Evolutionary conservation across 1,140 invertebrate species (phyloP), one percentile per base, ranked within the genome.

Genomic region (Eurosta solidaginis): DNA sequence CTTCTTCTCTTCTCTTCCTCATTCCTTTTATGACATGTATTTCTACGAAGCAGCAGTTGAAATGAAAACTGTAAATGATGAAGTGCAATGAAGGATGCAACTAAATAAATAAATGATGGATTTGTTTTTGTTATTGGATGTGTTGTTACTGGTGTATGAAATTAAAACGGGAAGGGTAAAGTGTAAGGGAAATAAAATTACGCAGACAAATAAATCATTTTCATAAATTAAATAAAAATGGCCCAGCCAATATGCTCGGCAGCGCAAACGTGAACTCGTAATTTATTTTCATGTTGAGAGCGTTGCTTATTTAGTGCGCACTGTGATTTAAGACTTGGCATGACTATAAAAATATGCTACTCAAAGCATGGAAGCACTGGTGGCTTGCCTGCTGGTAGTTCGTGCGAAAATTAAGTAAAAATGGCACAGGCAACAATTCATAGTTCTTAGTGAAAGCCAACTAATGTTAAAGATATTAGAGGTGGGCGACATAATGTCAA

Each of bases 161-260:
- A 47, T 3, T 47, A 14, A 47, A 47, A n/a, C n/a, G 9, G 45
- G 5, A 47, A 47, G 3, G 45, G n/a, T n/a, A n/a, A n/a, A n/a
- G n/a, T n/a, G n/a, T n/a, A n/a, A 47, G 4, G 12, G 45, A 47
- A 22, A 52, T 52, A 22, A 52, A 52, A 52, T 52, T 9, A 7
- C 20, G 33, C 59, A 68, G 59, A 22, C 33, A 22, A 68, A 68
- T 68, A 68, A 40, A 68, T 68, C 59, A 68, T 68, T 68, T 68
- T 36, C 6, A n/a, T 40, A 68, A 68, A 40, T 68, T 40, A 68
- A 68, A 68, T 68, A 40, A 68, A 68, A 52, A 52, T 52, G n/a
- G n/a, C 12, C 20, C 27, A 14, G 0, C 29, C 59, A 68, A 52
- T 22, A 22, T 68, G 17, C 6, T 10, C 36, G 20, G 20, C 22